Evolutionary conservation across 30 jellyfish, hydroid and myxozoan genomes (phyloP).

Genomic region (Pelagia noctiluca): DNA sequence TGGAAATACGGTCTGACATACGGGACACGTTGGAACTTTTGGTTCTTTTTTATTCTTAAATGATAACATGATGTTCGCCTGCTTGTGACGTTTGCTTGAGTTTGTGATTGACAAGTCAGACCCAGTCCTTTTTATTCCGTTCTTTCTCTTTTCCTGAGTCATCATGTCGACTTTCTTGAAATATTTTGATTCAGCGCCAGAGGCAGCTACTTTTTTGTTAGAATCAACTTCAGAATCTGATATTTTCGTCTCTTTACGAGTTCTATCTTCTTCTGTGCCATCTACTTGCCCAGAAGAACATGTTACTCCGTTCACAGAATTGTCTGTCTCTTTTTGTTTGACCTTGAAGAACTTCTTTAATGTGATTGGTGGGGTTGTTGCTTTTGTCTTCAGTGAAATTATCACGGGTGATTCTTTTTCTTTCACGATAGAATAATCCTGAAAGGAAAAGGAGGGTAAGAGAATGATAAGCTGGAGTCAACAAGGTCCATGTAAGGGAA

Average conservation of each 20-base stretch:
- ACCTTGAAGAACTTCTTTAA: slow-evolving; percentile 75
- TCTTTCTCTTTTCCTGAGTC: not conserved
- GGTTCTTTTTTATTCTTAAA: slow-evolving; percentile 32
- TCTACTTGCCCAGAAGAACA: not conserved
- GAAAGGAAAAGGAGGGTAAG: too few relatives aligned
- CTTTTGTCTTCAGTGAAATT: slow-evolving; percentile 35
- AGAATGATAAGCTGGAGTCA: too few relatives aligned
- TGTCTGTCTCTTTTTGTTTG: not conserved
- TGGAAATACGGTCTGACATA: slow-evolving; percentile 69
- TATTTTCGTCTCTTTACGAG: not conserved
- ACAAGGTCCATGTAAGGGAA: too few relatives aligned
- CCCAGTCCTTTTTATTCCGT: slow-evolving; percentile 17
- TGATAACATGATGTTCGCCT: slow-evolving; percentile 51
- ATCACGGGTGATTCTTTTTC: slow-evolving; percentile 65
- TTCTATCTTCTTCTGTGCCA: not conserved
- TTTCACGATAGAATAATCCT: slow-evolving; percentile 14
- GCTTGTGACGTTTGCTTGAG: slow-evolving; percentile 65
- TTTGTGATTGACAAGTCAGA: slow-evolving; percentile 5
- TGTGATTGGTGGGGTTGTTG: slow-evolving; percentile 79
- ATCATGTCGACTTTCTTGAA: not conserved
- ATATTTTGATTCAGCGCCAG: not conserved
- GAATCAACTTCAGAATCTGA: not conserved
- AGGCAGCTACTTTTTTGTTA: not conserved
- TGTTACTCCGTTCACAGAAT: not conserved
- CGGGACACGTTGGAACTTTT: slow-evolving; percentile 65